Evolutionary conservation across 2,888 invertebrate genomes (phyloP), one percentile per base, ranked within the genome.

Genomic region (Calliphora vomitoria): DNA sequence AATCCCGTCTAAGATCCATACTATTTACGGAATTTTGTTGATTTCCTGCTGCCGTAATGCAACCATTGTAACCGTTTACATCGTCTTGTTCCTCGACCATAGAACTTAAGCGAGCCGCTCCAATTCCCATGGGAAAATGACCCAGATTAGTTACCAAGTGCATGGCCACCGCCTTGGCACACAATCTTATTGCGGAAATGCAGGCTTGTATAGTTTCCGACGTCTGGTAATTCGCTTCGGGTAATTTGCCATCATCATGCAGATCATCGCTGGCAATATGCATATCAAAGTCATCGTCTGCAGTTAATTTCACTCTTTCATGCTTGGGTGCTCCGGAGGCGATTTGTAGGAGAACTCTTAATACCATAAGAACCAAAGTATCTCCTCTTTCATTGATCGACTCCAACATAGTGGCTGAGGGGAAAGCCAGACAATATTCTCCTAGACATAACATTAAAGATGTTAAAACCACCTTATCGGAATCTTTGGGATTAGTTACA

Each of bases 11-110:
- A 8, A 82, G 68, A 15, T 92, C 92, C 6, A 74, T 64, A 75
- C 82, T 87, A 74, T 80, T 82, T 11, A 50, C 87, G n/a, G 81
- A 85, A 38, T 82, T 79, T 53, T 88, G 89, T 78, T 87, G 89
- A 4, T 78, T 78, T 35, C 76, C 71, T 38, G 35, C 44, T 8
- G 71, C 47, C 18, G 84, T 62, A 15, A 89, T 89, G 50, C 85
- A 87, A 8, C 90, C 90, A 31, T 81, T 81, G 35, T 78, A 50
- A 8, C 64, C 66, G 78, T 87, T 87, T 8, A 97, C 95, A 94
- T 99, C 99, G 93, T 99, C 98, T 90, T 98, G 96, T 93, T 99
- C 99, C 90, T 97, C 97, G 15, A 99, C 98, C 90, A 97, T 95
- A 0, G 98, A 98, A 89, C 98, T 97, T 31, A 98, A 94, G 86